phyloP scores from a whole-genome alignment of 2,797 vertebrate genomes.

The Adelosebastes latens region DNA sequence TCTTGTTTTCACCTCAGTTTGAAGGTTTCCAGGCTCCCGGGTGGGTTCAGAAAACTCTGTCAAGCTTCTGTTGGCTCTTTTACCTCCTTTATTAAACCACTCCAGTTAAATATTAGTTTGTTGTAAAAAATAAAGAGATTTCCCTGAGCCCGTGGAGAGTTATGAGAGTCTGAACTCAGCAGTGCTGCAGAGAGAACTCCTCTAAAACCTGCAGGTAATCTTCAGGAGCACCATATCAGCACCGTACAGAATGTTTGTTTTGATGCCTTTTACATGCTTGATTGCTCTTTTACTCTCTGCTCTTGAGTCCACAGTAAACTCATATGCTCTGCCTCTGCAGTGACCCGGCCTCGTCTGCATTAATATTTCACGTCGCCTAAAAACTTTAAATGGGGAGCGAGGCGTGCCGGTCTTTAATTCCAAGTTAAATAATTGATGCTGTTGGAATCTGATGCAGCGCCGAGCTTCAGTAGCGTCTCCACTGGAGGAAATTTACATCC shows the following conservation, averaged over 20 bases:
- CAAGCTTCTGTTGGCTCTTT: not conserved
- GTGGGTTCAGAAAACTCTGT: not conserved
- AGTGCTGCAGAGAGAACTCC: not conserved
- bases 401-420: conserved; percentile 47
- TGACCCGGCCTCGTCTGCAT: conserved; percentile 30
- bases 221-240: conserved; percentile 12
- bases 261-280: not conserved
- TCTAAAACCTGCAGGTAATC: conserved; percentile 11
- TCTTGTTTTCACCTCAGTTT: not conserved
- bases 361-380: conserved; percentile 59
- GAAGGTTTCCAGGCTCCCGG: not conserved
- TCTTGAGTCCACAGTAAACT: conserved; percentile 8
- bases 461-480: conserved; percentile 21
- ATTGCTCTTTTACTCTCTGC: conserved; percentile 4
- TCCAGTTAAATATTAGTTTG: not conserved
- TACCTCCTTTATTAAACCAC: not conserved
- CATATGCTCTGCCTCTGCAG: not conserved
- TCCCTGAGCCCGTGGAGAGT: not conserved
- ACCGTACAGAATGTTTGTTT: conserved; percentile 10
- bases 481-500: conserved; percentile 46
- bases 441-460: conserved; percentile 49
- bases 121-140: not conserved
- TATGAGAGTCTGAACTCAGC: not conserved
- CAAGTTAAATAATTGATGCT: conserved; percentile 60
- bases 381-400: conserved; percentile 55